These are phyloP conservation scores for Poecilia latipinna DNA, from an alignment of 2,113 vertebrate genomes.

Conservation along the genomic window DNA sequence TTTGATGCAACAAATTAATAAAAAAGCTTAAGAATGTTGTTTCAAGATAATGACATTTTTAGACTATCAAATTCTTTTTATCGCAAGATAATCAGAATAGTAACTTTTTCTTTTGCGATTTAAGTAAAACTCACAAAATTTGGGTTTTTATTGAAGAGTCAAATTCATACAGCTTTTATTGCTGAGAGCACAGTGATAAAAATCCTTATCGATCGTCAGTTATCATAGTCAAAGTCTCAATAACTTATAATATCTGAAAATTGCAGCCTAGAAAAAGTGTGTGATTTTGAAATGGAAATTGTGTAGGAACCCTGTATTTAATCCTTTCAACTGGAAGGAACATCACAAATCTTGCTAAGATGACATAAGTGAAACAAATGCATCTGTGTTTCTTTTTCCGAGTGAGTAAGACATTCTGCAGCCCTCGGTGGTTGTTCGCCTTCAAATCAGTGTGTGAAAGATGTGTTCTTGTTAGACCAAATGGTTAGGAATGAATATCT, in stretches of 20 bases:
- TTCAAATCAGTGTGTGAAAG: not conserved
- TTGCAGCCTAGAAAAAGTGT: not conserved
- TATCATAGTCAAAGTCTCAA: not conserved
- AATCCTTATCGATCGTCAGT: too few relatives aligned
- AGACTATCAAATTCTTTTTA: not conserved
- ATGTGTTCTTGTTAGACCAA: too few relatives aligned
- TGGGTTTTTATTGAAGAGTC: not conserved
- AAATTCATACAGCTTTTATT: not conserved
- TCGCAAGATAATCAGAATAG: not conserved
- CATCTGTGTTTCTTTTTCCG: conserved; percentile 33
- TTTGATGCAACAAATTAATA: too few relatives aligned
- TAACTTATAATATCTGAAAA: not conserved
- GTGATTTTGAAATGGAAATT: not conserved
- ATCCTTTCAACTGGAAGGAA: not conserved
- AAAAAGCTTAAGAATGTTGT: too few relatives aligned
- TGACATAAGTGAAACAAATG: conserved; percentile 35
- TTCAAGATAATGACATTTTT: not conserved
- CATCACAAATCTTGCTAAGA: conserved; percentile 48
- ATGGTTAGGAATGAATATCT: not conserved
- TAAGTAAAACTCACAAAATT: not conserved
- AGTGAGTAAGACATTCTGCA: conserved; percentile 37
- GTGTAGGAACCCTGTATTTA: not conserved
- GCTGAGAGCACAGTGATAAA: not conserved
- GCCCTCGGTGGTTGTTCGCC: conserved; percentile 8
- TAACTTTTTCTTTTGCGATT: not conserved